Evolutionary conservation across 2,888 invertebrate genomes (phyloP), one percentile per base, ranked within the genome.

Genomic region (Phengaris arion): DNA sequence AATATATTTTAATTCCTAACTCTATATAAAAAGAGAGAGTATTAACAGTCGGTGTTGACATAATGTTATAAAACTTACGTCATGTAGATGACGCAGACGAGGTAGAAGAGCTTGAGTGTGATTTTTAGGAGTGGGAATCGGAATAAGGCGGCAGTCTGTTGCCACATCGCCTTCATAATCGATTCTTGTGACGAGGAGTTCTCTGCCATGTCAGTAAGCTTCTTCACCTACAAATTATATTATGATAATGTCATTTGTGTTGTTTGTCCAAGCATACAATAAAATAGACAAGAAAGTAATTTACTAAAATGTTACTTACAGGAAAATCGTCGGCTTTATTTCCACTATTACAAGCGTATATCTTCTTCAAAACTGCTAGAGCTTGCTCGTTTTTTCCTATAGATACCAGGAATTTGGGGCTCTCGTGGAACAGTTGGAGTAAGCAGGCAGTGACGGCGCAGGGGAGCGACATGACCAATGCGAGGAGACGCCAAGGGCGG

Each of bases 401-500:
- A 89, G 94, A 86, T n/a, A 95, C 91, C 68, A 96, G 90, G 86
- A 96, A 97, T 86, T 97, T 97, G 0, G 98, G 97, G 81, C 96
- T 97, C 86, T 98, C 97, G 6, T 97, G 96, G 82, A 96, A 94
- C 54, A 92, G 87, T 8, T 92, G 88, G 12, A 96, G 89, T 12
- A 95, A 91, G 5, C 94, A 80, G 0, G 96, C 95, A 0, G 96
- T 95, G 13, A 95, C 80, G 0, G 96, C 85, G 78, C 96, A 95
- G 0, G 97, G 95, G 0, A 96, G 74, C 0, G 95, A 94, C 84
- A 97, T 94, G 0, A 95, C 86, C 1, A 96, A 87, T 0, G 97
- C 89, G 76, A 97, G 95, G 5, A 97, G 85, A n/a, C 97, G 94
- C 98, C 98, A 98, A 0, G 97, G 95, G 15, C 95, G 94, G 84